These are phyloP conservation scores for Diplosoma virens DNA, from an alignment of 23 tunicate genomes.

Conservation along the genomic window DNA sequence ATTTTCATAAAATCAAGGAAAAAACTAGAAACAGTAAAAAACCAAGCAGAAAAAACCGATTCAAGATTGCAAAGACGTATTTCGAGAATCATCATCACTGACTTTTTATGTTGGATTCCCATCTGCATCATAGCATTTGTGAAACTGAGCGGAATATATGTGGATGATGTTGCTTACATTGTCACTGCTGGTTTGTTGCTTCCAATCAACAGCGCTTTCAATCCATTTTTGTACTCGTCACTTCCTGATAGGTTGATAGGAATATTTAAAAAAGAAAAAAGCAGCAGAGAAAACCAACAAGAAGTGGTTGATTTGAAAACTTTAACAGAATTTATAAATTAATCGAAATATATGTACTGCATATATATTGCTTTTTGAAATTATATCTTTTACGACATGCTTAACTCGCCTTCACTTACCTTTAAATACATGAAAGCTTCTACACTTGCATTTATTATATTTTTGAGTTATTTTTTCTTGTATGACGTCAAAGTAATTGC, in stretches of 20 bases:
- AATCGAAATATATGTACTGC: too few species aligned
- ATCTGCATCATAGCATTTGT: constrained; percentile 27
- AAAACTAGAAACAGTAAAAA: background rate
- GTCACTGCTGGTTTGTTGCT: constrained; percentile 13
- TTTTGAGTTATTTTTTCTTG: too few species aligned
- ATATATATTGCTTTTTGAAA: too few species aligned
- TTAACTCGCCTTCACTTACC: too few species aligned
- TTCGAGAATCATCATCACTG: constrained; percentile 10
- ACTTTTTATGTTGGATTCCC: constrained; percentile 43
- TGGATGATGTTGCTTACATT: background rate
- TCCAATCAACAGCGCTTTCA: constrained; percentile 40
- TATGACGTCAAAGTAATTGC: too few species aligned
- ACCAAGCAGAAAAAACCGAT: background rate
- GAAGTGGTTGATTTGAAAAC: too few species aligned
- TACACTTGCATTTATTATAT: too few species aligned
- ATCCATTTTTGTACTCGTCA: constrained; percentile 33
- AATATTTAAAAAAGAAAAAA: too few species aligned
- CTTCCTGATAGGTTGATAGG: background rate
- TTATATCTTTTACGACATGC: too few species aligned
- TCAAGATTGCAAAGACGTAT: constrained; percentile 37
- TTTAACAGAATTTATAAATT: too few species aligned
- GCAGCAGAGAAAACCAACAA: too few species aligned
- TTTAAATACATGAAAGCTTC: too few species aligned
- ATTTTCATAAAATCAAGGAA: background rate
- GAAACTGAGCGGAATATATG: background rate